Evolutionary conservation across 2,113 vertebrate genomes (phyloP).

Genomic region (Leiothrix lutea): DNA sequence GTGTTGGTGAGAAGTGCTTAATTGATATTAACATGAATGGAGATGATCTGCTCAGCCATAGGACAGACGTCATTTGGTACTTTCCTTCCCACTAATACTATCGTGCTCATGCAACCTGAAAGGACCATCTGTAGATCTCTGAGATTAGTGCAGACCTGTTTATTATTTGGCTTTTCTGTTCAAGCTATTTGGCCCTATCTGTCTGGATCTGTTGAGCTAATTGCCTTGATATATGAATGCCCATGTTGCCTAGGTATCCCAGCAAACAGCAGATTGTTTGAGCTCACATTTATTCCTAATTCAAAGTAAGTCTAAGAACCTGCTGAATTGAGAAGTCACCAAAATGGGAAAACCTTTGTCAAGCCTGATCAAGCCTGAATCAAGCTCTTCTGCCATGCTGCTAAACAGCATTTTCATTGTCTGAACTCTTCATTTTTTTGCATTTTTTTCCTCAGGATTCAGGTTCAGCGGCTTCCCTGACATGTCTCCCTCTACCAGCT

Average conservation of each 20-base stretch:
- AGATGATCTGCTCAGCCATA: conserved; percentile 5
- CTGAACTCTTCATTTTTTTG: neutral
- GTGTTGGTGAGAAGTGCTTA: neutral
- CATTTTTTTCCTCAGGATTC: neutral
- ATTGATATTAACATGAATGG: conserved; percentile 27
- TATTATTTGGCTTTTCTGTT: conserved; percentile 26
- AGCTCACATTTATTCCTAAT: neutral
- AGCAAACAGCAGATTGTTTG: neutral
- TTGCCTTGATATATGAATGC: neutral
- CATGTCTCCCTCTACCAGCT: neutral
- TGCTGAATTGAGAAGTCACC: neutral
- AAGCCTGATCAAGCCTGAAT: neutral
- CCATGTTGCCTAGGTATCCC: neutral
- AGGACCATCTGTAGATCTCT: conserved; percentile 46
- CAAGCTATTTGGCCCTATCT: neutral
- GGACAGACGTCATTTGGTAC: conserved; percentile 12
- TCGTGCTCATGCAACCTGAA: conserved; percentile 25
- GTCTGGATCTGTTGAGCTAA: conserved; percentile 12
- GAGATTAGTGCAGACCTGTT: conserved; percentile 51
- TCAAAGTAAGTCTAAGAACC: neutral
- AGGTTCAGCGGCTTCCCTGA: neutral
- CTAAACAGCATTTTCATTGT: neutral
- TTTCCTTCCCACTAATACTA: neutral
- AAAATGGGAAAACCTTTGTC: neutral
- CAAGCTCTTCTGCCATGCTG: neutral